Evolutionary conservation across 2,797 vertebrate genomes (phyloP), one percentile per base, ranked within the genome.

Genomic region (Spatula versicolor): DNA sequence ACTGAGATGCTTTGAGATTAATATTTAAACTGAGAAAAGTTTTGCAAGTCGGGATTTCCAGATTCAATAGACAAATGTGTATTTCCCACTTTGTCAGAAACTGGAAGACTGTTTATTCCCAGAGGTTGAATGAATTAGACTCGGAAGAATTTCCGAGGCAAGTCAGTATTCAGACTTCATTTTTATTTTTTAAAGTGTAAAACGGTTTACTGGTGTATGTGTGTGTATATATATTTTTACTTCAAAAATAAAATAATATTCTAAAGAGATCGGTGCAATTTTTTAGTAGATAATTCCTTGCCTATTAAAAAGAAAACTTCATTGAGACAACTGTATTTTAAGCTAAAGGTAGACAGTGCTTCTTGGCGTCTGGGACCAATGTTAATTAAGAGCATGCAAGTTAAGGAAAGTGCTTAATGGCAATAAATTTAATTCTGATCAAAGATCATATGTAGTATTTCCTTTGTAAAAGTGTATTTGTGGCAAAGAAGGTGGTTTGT

Each of bases 221-320:
- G 43, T 91, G 25, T 90, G 68, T 90, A 88, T 96, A 89, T 87
- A 72, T 92, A 83, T 91, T 96, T 96, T 96, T 96, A 85, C 88
- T 96, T 96, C 45, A 86, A 90, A 72, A 95, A 92, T 94, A 93
- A 97, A 92, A 64, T 69, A 94, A 90, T 96, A 75, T 90, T 92
- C 67, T 93, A 41, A 87, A 69, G 52, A 95, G 10, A 73, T 95
- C 41, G 67, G 59, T 91, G 83, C 15, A 3, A 4, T 18, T 64
- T 94, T 76, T 48, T 6, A 55, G 46, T 90, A 87, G 82, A 25
- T 86, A 88, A 88, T 90, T 96, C 26, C 30, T 90, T 95, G 66
- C 63, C 67, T 91, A 76, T 91, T 88, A 52, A 52, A 35, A 35
- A 48, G 43, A 22, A 33, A 71, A 79, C 68, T 94, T 84, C 59